Base-by-base conservation (phyloP, 2,113 vertebrate species). In the Odontophorus gujanensis region DNA sequence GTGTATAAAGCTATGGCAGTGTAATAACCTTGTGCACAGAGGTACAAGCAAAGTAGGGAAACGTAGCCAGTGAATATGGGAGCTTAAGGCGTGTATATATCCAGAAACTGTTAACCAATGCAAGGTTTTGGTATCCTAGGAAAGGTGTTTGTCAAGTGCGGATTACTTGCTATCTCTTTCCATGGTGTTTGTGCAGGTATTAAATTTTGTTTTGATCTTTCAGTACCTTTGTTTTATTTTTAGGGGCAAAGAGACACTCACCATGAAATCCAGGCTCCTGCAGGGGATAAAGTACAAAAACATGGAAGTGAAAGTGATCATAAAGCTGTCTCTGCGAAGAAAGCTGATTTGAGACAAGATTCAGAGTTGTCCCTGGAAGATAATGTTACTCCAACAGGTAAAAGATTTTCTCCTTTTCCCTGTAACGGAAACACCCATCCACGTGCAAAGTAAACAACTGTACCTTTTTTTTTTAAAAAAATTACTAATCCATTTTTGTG, bases 351-450 rank as follows among this genome's bases (percentile, higher is more conserved):
- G 40, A 81, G 51, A 53, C 91, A 84, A 48, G 96, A 93, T 40
- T 89, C 75, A 85, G 89, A 85, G 6, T 67, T 82, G 75, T 51
- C 89, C 87, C 59, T 55, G 73, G 92, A 94, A 81, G 76, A 65
- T 47, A 58, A 38, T 17, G 18, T 79, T 91, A 51, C 92, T 84
- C 21, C 71, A 78, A 59, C 94, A 96, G 98, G 98, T 98, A 90
- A 91, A 74, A 91, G 36, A 72, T 28, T 62, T 84, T 90, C 63
- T 73, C 17, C 4, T 63, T 87, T 89, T 59, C 43, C 45, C 45
- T 68, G 53, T 71, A 79, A 61, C 51, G 71, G 71, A 53, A 89
- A 58, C 73, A 67, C 1, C 68, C 51, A 66, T 48, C 90, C 28
- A 19, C 34, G 40, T 69, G 61, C 68, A 81, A 78, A 79, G 12